These are phyloP conservation scores for Gonatopus flavifemur DNA, from an alignment of 1,140 invertebrate species.

Conservation along the genomic window DNA sequence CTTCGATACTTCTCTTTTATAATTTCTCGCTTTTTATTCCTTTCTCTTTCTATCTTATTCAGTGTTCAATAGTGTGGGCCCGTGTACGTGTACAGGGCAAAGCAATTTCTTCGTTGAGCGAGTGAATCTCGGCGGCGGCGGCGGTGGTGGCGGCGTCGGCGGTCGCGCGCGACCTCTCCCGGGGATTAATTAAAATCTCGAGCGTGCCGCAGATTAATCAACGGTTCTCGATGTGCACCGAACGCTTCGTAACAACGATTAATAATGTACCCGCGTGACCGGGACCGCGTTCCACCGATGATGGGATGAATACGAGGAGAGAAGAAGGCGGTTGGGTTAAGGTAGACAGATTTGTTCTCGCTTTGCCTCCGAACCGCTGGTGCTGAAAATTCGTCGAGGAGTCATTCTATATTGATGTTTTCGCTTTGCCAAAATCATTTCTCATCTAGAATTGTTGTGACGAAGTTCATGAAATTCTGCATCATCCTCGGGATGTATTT, in stretches of 20 bases:
- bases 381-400: too few species aligned
- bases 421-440: too few species aligned
- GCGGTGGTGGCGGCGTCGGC: too few species aligned
- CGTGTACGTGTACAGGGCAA: conserved; percentile 23
- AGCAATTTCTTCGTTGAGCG: conserved; percentile 30
- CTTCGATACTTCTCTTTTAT: too few species aligned
- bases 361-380: too few species aligned
- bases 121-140: conserved; percentile 24
- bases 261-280: conserved; percentile 30
- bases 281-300: too few species aligned
- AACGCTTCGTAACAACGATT: conserved; percentile 26
- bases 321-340: conserved; percentile 23
- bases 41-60: background rate
- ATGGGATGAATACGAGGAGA: too few species aligned
- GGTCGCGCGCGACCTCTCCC: conserved; percentile 1
- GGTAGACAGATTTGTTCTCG: too few species aligned
- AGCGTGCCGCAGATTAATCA: conserved; percentile 33
- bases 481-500: too few species aligned
- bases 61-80: conserved; percentile 8
- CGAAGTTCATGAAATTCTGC: too few species aligned
- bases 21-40: background rate
- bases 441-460: too few species aligned
- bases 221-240: conserved; percentile 27
- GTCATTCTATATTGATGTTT: too few species aligned
- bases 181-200: conserved; percentile 34